Base-by-base conservation (phyloP, 2,888 invertebrate species). In the Xylota sylvarum region DNA sequence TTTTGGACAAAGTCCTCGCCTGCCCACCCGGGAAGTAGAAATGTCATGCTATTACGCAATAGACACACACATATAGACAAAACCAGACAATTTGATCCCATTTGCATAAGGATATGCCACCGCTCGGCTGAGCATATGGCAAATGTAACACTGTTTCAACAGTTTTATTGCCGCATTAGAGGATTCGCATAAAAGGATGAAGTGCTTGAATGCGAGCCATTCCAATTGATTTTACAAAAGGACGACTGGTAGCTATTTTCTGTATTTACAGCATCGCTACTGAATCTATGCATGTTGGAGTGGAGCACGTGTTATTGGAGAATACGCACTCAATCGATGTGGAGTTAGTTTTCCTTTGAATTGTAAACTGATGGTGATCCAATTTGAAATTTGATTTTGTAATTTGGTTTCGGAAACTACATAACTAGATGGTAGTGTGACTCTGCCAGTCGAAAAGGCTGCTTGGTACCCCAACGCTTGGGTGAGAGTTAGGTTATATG, bases 101-200 rank as follows among this genome's bases (percentile, higher is more conserved):
- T 48, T 48, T 10, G 48, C 19, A 19, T 48, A 48, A 19, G 5
- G 9, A 35, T 37, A 4, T 12, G 58, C 35, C 19, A 17, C 12
- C 4, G 37, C 19, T 9, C 0, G 10, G 6, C n/a, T 9, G 10
- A 19, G 9, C 27, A n/a, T 62, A 19, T 10, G 17, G 17, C 10
- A 10, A 9, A 19, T 48, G 40, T 40, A 19, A 23, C 40, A 40
- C 6, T 40, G 19, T 23, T 40, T 60, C 40, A 60, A 40, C 40
- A 60, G 60, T 40, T 60, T 60, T 40, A 60, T 23, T 40, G 60
- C 5, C 37, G 23, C 40, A 60, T 40, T 40, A 40, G 19, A 6
- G 23, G 23, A 12, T 60, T 19, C 40, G 5, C 19, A 40, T 19
- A 23, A 60, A 30, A 19, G 19, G 30, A 32, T 58, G 17, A 19